These are phyloP conservation scores for Saturnia pavonia DNA, from an alignment of 2,888 invertebrate species.

Conservation along the genomic window DNA sequence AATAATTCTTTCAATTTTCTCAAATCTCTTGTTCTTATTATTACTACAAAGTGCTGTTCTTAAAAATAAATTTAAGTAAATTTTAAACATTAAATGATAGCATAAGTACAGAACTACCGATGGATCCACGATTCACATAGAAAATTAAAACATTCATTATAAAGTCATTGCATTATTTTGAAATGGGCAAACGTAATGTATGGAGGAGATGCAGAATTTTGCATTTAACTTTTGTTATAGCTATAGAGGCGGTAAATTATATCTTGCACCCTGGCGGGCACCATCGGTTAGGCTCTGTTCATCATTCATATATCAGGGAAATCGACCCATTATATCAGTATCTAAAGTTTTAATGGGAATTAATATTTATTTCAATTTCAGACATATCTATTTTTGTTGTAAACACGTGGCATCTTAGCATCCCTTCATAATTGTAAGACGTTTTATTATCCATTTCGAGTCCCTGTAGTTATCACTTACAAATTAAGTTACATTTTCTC, in stretches of 20 bases:
- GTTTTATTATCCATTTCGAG: constrained; percentile 39
- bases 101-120: not conserved
- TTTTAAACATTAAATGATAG: not conserved
- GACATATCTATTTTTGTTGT: not conserved
- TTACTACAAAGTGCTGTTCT: too few species aligned
- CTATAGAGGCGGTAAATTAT: too few species aligned
- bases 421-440: not conserved
- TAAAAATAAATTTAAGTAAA: not conserved
- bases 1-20: not conserved
- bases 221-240: too few species aligned
- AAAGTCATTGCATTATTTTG: not conserved
- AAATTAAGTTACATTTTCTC: constrained; percentile 1
- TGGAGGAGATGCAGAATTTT: too few species aligned
- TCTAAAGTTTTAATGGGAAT: not conserved
- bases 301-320: not conserved
- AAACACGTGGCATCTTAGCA: not conserved
- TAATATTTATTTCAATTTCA: not conserved
- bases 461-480: constrained; percentile 47
- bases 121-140: not conserved
- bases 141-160: not conserved
- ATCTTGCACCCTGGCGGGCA: too few species aligned
- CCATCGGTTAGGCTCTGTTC: not conserved
- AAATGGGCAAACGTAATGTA: too few species aligned
- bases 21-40: not conserved
- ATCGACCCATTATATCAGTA: not conserved